A percentile compares a stretch with the other conserved stretches of the same genome.
These are phyloP conservation scores for Pseudachorutes palmiensis DNA, from an alignment of 1,140 invertebrate species.

Conservation along the genomic window DNA sequence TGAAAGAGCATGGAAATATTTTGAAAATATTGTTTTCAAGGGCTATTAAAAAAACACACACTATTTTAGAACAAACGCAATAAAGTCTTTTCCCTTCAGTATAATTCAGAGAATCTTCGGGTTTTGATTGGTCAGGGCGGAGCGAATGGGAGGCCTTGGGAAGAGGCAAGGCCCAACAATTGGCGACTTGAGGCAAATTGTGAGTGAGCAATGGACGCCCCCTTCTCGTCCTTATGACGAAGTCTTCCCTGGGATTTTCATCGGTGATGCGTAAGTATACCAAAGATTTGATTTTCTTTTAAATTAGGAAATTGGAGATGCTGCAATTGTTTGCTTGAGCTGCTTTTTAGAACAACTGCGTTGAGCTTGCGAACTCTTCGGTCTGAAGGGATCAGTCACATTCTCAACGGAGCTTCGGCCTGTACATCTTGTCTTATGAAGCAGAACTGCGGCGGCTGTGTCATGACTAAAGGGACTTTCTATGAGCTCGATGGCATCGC, in stretches of 20 bases:
- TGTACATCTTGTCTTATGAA: slow-evolving; percentile 39
- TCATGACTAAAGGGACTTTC: slow-evolving; percentile 41
- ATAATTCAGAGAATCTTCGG: no score
- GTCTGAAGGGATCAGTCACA: slow-evolving; percentile 43
- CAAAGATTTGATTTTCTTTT: slow-evolving; percentile 7
- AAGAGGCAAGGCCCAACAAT: background rate
- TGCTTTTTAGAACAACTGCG: slow-evolving; percentile 42
- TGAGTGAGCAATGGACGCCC: slow-evolving; percentile 20
- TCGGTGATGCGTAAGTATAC: slow-evolving; percentile 47
- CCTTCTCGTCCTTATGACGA: slow-evolving; percentile 41
- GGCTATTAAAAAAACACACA: no score
- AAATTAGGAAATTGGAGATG: slow-evolving; percentile 12
- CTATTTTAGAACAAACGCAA: no score
- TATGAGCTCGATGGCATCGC: slow-evolving; percentile 41
- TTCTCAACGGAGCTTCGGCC: slow-evolving; percentile 44
- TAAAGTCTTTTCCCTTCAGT: no score
- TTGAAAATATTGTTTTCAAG: no score
- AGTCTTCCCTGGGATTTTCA: slow-evolving; percentile 45
- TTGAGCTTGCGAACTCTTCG: slow-evolving; percentile 41
- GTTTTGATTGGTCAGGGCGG: background rate
- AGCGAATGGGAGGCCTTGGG: background rate
- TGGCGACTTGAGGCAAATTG: slow-evolving; percentile 21
- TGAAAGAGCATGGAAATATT: no score
- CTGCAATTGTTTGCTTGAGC: background rate
- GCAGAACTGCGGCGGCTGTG: slow-evolving; percentile 32